phyloP scores from a whole-genome alignment of 2,888 invertebrate species.

The Hyposoter dolosus region DNA sequence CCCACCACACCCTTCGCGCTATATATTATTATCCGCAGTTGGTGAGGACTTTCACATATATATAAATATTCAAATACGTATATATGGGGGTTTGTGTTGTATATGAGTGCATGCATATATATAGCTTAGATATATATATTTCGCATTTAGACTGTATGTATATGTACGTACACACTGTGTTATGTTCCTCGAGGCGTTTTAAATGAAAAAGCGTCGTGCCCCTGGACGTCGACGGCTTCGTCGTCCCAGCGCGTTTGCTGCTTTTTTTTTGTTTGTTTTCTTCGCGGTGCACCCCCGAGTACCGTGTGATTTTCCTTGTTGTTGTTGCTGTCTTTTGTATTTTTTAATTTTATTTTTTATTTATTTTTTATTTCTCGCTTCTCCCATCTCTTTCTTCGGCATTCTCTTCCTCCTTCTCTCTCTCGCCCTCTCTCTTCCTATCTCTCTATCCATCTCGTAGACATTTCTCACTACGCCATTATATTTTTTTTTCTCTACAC shows the following conservation, averaged over 20 bases:
- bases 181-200: constrained; percentile 65
- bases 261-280: constrained; percentile 30
- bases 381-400: neutral
- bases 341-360: constrained; percentile 3
- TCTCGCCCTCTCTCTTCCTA: neutral
- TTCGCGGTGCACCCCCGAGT: constrained; percentile 55
- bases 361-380: constrained; percentile 4
- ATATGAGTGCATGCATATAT: constrained; percentile 10
- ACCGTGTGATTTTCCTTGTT: constrained; percentile 65
- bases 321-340: constrained; percentile 46
- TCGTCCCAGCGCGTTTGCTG: constrained; percentile 21
- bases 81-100: neutral
- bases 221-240: constrained; percentile 47
- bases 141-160: constrained; percentile 30
- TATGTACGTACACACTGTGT: constrained; percentile 46
- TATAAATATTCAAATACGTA: constrained; percentile 32
- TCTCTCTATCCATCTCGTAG: neutral
- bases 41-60: constrained; percentile 21
- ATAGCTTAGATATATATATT: constrained; percentile 24
- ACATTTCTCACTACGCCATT: constrained; percentile 3
- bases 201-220: constrained; percentile 65
- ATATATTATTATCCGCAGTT: constrained; percentile 57
- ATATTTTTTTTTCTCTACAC: constrained; percentile 21
- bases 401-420: constrained; percentile 12
- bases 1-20: constrained; percentile 39